Evolutionary conservation across 2,888 invertebrate genomes (phyloP), one percentile per base, ranked within the genome.

Genomic region (Netelia virgata): DNA sequence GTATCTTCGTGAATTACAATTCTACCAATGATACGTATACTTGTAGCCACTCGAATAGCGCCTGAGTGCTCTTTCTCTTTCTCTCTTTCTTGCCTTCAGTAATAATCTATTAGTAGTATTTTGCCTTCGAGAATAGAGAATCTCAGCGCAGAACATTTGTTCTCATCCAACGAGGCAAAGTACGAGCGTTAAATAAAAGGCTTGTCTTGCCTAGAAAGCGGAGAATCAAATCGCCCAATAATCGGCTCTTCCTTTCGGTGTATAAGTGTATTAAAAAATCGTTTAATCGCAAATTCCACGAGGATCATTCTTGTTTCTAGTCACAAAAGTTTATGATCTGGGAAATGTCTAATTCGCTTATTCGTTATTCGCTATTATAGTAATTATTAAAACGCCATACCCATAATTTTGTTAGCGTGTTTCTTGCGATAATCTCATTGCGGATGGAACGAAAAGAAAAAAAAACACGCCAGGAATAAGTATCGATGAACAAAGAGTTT

Each of bases 401-500:
- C 73, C 78, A 78, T 73, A n/a, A n/a, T 64, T 57, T 64, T 63
- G 18, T 61, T 63, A 43, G 28, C 63, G 18, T 16, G 23, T 28
- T 9, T 82, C 28, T 41, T 43, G 64, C 36, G 64, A 59, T 72
- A 75, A 79, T 81, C 61, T 81, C 73, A 70, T 82, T 66, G 53
- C 57, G 64, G 57, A 79, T 70, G 78, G 53, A 53, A 53, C n/a
- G 5, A 14, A 53, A 53, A n/a, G 5, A 61, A 10, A 28, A 53
- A n/a, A 11, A 61, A 10, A 28, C 20, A 14, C 23, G 20, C 20
- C 47, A 66, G 55, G 79, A 57, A 18, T 20, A 57, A 47, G 10
- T 57, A 20, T 57, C 16, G 61, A 78, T 53, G 78, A 82, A 75
- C 61, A 77, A 81, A 86, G 82, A 85, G 85, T 89, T 36, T 47